Evolutionary conservation across 2,888 invertebrate species (phyloP), one percentile per base, ranked within the genome.

Genomic region (Gastracanthus pulcherrimus): DNA sequence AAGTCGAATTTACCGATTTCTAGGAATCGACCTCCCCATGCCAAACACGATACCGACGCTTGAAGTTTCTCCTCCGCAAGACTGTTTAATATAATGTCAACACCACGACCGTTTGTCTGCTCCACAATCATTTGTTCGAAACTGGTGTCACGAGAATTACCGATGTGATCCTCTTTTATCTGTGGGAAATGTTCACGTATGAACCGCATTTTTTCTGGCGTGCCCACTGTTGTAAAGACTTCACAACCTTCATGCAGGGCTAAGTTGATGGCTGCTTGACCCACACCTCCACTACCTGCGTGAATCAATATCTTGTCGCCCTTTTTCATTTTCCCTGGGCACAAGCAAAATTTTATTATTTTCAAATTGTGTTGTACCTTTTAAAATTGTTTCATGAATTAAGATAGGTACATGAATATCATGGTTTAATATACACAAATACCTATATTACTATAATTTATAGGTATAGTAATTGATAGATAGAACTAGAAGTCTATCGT

Each of bases 1-100:
- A 97, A 92, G 91, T 98, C 97, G 87, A 95, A 96, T 91, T 97
- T 97, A 64, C 97, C 97, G 83, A 98, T 97, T 92, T 97, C 97
- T 71, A 97, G 90, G 91, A 97, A 97, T 80, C 95, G 93, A 11
- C 97, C 95, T 0, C 93, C 92, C 0, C 85, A 85, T 0, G 93
- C 94, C 7, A 95, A 89, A 84, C 95, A 95, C 3, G 95, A 92
- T 0, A 95, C 90, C 0, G 95, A 95, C 0, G 95, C 96, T 88
- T 94, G 93, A 0, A 98, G 93, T 91, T 98, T 98, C 67, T 99
- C 98, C 88, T 97, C 98, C 0, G 98, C 95, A 58, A 99, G 98
- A 92, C n/a, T 99, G 80, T 99, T 99, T 11, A 99, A 93, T 0
- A 99, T 96, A 75, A 98, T 92, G 89, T 99, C 97, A 0, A 99